These are phyloP conservation scores for Pipistrellus nathusii DNA, from an alignment of 2,797 vertebrate genomes.

Conservation along the genomic window DNA sequence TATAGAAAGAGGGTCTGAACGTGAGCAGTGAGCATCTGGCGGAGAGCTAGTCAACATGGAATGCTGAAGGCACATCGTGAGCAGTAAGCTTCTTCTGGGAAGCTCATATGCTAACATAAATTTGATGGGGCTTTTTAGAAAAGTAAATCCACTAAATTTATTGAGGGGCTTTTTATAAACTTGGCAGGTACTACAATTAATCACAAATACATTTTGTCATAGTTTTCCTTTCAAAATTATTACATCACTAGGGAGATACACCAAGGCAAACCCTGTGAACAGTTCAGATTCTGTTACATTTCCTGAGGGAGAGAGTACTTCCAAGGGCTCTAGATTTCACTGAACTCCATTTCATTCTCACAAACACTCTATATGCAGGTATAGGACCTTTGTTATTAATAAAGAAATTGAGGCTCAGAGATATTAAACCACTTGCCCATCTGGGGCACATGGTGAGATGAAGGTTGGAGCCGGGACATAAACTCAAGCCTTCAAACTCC, in stretches of 20 bases:
- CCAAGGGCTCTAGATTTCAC: not conserved
- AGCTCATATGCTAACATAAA: not conserved
- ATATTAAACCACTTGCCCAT: not conserved
- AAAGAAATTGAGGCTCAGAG: not conserved
- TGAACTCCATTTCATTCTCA: not conserved
- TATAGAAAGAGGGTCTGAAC: not conserved
- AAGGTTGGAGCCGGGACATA: not conserved
- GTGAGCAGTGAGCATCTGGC: not conserved
- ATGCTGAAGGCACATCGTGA: not conserved
- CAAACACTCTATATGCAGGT: not conserved
- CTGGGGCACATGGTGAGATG: not conserved
- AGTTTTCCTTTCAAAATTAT: constrained; percentile 10
- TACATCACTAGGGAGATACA: not conserved
- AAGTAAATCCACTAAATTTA: constrained; percentile 43
- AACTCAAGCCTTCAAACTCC: not conserved
- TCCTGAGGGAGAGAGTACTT: not conserved
- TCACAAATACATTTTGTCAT: not conserved
- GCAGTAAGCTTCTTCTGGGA: not conserved
- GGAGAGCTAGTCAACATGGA: rapidly evolving
- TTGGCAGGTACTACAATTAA: not conserved
- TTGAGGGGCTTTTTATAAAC: not conserved
- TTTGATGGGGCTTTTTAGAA: constrained; percentile 9
- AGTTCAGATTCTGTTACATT: not conserved
- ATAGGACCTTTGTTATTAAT: not conserved
- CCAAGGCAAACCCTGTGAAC: not conserved